Evolutionary conservation across 2,888 invertebrate genomes (phyloP), one percentile per base, ranked within the genome.

Genomic region (Cheilosia grossa): DNA sequence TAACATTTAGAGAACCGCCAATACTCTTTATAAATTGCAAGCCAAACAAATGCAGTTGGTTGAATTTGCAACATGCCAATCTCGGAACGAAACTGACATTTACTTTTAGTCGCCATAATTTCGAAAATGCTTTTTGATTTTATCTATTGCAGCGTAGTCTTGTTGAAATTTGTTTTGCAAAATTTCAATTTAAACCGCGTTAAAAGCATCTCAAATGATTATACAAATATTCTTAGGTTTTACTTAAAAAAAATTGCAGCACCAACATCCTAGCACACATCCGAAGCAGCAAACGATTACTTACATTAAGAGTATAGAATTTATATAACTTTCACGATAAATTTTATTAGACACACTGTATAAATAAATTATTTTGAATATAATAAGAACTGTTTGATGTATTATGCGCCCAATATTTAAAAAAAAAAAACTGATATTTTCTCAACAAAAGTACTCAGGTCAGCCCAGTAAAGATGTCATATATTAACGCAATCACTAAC

Each of bases 401-500:
- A 64, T 75, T 53, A 73, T 73, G 61, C 61, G 58, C 63, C 51
- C 69, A 80, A 75, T 61, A 70, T 80, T 85, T 69, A 47, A 85
- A 70, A 85, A 64, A 75, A 75, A 37, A 37, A 13, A 37, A 37
- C 70, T 69, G 64, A 75, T 66, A 70, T 72, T 58, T 80, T 24
- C 67, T 80, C 72, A 75, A 75, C 47, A 80, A 83, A 85, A 70
- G 67, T 79, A 58, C 80, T 85, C 58, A 79, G 74, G 53, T 83
- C 69, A 37, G 69, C 83, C 75, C 42, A 70, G 69, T 70, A 74
- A 85, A 85, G 80, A 80, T 75, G 83, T 85, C 83, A 85, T 80
- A 80, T 70, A 75, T 80, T 75, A 85, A 85, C 80, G 74, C 80
- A 85, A 75, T 74, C 66, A 83, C 83, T 79, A 74, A 85, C 63